Conservation (phyloP, 2,888 invertebrate species). For the Sarcophaga rosellei region DNA sequence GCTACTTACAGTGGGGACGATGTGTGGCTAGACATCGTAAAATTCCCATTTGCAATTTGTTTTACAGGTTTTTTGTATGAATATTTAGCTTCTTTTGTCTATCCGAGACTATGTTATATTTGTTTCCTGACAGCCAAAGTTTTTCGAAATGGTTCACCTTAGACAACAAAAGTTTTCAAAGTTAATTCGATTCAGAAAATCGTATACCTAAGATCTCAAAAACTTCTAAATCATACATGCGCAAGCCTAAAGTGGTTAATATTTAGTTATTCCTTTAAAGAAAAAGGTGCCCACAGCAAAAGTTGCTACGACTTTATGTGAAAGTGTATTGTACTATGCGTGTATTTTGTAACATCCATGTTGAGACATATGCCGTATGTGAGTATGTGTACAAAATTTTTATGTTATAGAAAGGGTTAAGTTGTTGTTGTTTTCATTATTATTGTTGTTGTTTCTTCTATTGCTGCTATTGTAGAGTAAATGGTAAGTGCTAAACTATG, state of each 20-base stretch:
- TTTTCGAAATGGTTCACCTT: too few species aligned
- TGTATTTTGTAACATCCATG: background rate
- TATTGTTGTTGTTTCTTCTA: slow-evolving; percentile 29
- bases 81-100: too few species aligned
- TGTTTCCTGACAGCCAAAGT: too few species aligned
- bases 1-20: too few species aligned
- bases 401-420: slow-evolving; percentile 28
- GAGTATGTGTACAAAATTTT: slow-evolving; percentile 17
- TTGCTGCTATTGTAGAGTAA: slow-evolving; percentile 35
- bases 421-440: slow-evolving; percentile 16
- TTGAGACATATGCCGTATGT: background rate
- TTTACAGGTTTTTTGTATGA: too few species aligned
- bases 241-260: slow-evolving; percentile 37
- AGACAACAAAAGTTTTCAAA: too few species aligned
- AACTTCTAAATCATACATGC: slow-evolving; percentile 15
- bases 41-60: too few species aligned
- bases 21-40: too few species aligned
- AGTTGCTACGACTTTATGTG: background rate
- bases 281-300: slow-evolving; percentile 37
- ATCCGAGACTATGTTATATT: too few species aligned
- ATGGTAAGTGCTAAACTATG: slow-evolving; percentile 79
- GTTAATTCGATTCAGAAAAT: too few species aligned
- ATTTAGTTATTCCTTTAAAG: slow-evolving; percentile 58
- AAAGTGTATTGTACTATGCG: background rate
- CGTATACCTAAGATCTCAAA: background rate